phyloP scores from a whole-genome alignment of 2,113 vertebrate species.

The Psophia crepitans region DNA sequence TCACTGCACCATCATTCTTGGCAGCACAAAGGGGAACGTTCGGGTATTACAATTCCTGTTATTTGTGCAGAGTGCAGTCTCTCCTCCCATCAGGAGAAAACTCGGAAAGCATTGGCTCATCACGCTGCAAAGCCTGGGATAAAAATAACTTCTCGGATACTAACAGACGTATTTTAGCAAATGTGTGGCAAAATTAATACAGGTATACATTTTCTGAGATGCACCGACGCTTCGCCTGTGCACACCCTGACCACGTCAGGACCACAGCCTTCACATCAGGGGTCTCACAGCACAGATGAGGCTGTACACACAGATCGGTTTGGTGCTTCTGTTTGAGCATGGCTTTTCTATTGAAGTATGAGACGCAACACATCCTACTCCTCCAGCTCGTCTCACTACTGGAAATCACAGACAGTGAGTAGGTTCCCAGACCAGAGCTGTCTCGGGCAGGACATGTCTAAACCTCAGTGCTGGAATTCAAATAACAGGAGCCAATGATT shows the following conservation, averaged over 20 bases:
- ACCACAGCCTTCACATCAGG: rapidly evolving
- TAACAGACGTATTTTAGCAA: background rate
- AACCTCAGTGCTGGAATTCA: background rate
- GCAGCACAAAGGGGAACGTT: background rate
- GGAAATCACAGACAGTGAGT: background rate
- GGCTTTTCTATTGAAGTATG: rapidly evolving
- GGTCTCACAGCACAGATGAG: background rate
- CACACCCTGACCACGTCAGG: rapidly evolving
- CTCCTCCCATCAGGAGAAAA: background rate
- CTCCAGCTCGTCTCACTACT: background rate
- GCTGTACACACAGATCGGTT: rapidly evolving
- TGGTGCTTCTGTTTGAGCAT: background rate
- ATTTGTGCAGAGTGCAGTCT: background rate
- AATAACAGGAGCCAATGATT: background rate
- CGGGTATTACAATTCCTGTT: background rate
- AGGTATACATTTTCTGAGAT: background rate
- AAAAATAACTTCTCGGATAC: background rate
- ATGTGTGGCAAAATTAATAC: background rate
- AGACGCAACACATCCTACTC: background rate
- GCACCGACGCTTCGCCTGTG: background rate
- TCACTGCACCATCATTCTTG: background rate
- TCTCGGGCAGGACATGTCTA: background rate
- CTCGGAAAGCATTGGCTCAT: background rate
- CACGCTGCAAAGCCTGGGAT: background rate
- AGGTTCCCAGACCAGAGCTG: background rate